A percentile compares a stretch with the other conserved stretches of the same genome.
Evolutionary conservation across 2,113 vertebrate genomes (phyloP).

Genomic region (Podilymbus podiceps): DNA sequence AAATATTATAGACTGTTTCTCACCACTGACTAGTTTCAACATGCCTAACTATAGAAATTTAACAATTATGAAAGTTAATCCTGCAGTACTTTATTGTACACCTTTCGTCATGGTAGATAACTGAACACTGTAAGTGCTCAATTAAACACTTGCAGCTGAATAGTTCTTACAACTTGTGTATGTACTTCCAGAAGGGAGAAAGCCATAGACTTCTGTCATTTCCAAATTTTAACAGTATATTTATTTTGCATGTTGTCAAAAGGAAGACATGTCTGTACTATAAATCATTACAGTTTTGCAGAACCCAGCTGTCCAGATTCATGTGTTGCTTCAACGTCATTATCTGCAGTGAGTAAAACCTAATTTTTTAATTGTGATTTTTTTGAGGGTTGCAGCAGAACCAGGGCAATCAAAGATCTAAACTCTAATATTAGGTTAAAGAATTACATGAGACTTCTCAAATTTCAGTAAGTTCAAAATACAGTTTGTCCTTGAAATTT

Average conservation of each 20-base stretch:
- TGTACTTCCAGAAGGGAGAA: not conserved
- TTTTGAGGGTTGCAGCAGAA: not conserved
- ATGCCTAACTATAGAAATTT: not conserved
- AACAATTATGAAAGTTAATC: not conserved
- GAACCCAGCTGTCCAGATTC: not conserved
- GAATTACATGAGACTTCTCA: conserved; percentile 27
- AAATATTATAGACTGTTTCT: not conserved
- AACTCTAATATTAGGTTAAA: not conserved
- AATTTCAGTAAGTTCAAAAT: conserved; percentile 50
- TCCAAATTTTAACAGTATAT: not conserved
- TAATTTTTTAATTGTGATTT: not conserved
- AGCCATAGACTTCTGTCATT: not conserved
- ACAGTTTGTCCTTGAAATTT: conserved; percentile 59
- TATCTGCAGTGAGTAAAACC: not conserved
- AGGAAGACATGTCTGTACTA: not conserved
- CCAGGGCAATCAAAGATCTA: not conserved
- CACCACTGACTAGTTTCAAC: not conserved
- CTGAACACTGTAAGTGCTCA: not conserved
- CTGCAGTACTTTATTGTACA: not conserved
- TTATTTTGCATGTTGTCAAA: not conserved
- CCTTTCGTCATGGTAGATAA: not conserved
- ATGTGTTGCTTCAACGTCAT: not conserved
- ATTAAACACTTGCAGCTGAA: not conserved
- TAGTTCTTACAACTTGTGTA: not conserved
- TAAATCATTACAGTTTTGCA: not conserved